phyloP scores from a whole-genome alignment of 2,797 vertebrate species.

The Epinephelus awoara region DNA sequence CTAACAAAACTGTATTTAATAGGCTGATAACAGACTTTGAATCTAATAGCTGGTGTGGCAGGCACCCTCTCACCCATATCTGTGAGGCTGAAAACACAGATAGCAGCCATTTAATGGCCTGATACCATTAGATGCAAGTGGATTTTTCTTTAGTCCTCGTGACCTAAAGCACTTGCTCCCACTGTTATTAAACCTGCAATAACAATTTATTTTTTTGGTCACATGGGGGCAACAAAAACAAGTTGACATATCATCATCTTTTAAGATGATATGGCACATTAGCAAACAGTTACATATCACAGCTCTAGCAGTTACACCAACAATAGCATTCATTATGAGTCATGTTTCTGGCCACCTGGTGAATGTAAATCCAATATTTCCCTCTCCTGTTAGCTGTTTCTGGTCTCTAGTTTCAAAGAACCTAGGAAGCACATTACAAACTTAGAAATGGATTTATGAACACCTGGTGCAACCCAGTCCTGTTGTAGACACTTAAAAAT shows the following conservation, averaged over 20 bases:
- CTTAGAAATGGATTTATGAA: neutral
- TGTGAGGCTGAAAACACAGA: no score
- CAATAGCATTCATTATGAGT: neutral
- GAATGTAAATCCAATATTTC: neutral
- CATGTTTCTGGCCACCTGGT: neutral
- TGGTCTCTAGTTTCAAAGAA: neutral
- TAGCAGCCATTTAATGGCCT: no score
- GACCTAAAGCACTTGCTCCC: neutral
- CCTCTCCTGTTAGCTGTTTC: neutral
- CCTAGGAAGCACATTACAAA: neutral
- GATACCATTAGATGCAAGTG: neutral
- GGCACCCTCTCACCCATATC: no score
- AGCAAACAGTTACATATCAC: neutral
- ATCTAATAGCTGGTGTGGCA: no score
- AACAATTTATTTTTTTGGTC: neutral
- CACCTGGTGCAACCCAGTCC: neutral
- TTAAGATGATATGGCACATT: neutral
- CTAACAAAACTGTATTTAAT: no score
- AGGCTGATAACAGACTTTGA: no score
- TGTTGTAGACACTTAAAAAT: neutral
- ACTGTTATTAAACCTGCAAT: neutral
- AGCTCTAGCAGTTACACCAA: neutral
- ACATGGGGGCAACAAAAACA: neutral
- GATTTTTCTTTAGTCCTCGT: neutral
- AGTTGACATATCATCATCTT: neutral